These are phyloP conservation scores for Discoglossus pictus DNA, from an alignment of 2,797 vertebrate species.

Conservation along the genomic window DNA sequence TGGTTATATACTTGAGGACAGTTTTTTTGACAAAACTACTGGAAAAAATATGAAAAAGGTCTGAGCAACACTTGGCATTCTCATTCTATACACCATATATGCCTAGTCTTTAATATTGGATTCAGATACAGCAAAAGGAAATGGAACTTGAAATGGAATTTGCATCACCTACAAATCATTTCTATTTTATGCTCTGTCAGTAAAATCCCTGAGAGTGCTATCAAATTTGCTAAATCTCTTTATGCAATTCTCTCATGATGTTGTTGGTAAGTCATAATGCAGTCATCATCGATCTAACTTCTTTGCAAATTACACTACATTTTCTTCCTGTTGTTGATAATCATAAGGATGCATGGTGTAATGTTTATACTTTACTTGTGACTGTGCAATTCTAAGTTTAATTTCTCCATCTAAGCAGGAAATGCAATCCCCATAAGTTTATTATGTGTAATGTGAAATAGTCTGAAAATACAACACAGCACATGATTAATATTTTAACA, in stretches of 20 bases:
- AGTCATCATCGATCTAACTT: conserved; percentile 46
- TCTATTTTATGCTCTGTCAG: conserved; percentile 43
- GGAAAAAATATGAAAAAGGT: too few relatives aligned
- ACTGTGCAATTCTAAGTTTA: conserved; percentile 11
- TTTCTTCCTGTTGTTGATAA: conserved; percentile 31
- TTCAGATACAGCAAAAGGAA: conserved; percentile 41
- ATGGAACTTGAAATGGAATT: conserved; percentile 47
- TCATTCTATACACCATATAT: conserved; percentile 28
- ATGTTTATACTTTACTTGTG: conserved; percentile 20
- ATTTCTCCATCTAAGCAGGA: conserved; percentile 2
- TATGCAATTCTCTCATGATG: conserved; percentile 39
- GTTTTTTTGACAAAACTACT: too few relatives aligned
- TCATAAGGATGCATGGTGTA: conserved; percentile 15
- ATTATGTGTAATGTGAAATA: too few relatives aligned
- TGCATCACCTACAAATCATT: conserved; percentile 45
- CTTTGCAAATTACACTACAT: conserved; percentile 37
- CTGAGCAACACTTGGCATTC: conserved; percentile 13
- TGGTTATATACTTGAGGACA: too few relatives aligned
- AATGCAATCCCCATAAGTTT: neutral
- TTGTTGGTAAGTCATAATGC: conserved; percentile 47
- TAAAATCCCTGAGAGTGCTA: conserved; percentile 45
- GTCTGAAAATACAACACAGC: too few relatives aligned
- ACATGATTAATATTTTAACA: too few relatives aligned
- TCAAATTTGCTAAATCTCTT: conserved; percentile 43
- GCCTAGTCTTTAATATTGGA: conserved; percentile 32